Evolutionary conservation across 2,113 vertebrate species (phyloP).

Genomic region (Forbesichthys agassizii): DNA sequence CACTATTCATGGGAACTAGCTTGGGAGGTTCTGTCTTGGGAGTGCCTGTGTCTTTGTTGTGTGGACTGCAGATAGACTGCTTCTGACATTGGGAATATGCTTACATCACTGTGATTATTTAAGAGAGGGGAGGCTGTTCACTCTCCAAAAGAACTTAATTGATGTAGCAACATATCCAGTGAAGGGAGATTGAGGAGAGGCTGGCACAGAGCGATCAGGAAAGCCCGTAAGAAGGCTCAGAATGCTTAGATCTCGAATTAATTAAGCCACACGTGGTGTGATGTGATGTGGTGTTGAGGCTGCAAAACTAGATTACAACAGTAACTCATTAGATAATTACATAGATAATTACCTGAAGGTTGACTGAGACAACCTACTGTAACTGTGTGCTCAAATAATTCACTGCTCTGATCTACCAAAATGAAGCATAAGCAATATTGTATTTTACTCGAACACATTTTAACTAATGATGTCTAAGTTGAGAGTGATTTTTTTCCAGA

Average conservation of each 20-base stretch:
- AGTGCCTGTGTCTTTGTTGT: conserved; percentile 26
- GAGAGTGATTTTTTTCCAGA: too few relatives aligned
- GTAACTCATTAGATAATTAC: neutral
- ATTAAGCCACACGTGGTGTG: conserved; percentile 27
- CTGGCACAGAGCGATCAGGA: conserved; percentile 36
- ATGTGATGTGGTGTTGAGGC: conserved; percentile 4
- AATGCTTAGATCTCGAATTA: conserved; percentile 44
- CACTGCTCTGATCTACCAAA: too few relatives aligned
- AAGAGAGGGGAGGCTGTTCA: conserved; percentile 25
- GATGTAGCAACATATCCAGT: conserved; percentile 37
- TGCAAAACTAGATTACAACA: conserved; percentile 16
- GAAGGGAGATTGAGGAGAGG: conserved; percentile 31
- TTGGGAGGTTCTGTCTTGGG: conserved; percentile 18
- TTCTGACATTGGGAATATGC: conserved; percentile 40
- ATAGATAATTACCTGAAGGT: neutral
- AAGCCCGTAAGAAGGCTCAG: conserved; percentile 27
- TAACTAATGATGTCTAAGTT: too few relatives aligned
- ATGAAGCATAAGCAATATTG: too few relatives aligned
- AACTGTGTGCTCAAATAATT: too few relatives aligned
- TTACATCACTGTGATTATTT: conserved; percentile 35
- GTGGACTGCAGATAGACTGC: conserved; percentile 18
- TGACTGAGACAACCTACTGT: too few relatives aligned
- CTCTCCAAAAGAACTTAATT: conserved; percentile 50
- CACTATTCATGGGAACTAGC: conserved; percentile 44
- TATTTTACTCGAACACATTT: too few relatives aligned